Evolutionary conservation across 2,113 vertebrate genomes (phyloP).

Genomic region (Clarias magur): DNA sequence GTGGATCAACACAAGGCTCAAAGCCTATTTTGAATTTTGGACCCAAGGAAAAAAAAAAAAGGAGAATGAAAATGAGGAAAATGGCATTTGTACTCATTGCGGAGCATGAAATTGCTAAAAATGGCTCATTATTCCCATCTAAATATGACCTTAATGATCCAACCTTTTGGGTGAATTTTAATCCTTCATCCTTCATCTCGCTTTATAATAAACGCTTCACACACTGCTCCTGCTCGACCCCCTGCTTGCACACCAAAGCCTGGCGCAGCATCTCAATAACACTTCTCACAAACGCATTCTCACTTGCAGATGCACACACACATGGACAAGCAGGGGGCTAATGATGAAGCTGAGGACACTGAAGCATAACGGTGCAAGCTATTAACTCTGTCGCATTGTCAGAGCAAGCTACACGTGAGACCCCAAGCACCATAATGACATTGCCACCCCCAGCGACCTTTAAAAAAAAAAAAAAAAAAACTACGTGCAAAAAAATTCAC

Average conservation of each 20-base stretch:
- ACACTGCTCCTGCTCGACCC: constrained; percentile 29
- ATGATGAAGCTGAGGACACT: constrained; percentile 37
- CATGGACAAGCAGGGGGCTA: constrained; percentile 35
- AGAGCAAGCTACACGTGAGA: background rate
- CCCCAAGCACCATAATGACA: constrained; percentile 13
- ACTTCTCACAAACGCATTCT: constrained; percentile 14
- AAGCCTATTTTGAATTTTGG: background rate
- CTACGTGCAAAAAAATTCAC: constrained; percentile 9
- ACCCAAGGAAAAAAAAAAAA: background rate
- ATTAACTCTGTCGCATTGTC: constrained; percentile 32
- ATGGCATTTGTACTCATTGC: background rate
- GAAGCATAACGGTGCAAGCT: constrained; percentile 27
- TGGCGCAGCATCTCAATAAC: background rate
- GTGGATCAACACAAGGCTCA: background rate
- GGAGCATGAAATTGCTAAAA: background rate
- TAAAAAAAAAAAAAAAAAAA: background rate
- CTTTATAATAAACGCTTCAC: constrained; percentile 30
- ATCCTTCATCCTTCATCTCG: constrained; percentile 5
- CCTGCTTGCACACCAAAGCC: constrained; percentile 36
- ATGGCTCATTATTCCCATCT: background rate
- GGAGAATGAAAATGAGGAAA: background rate
- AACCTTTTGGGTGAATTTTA: background rate
- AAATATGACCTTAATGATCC: background rate
- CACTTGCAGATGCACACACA: constrained; percentile 12
- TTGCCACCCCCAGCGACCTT: background rate